phyloP scores from a whole-genome alignment of 1,140 invertebrate species.

The Dendroctonus ponderosae region DNA sequence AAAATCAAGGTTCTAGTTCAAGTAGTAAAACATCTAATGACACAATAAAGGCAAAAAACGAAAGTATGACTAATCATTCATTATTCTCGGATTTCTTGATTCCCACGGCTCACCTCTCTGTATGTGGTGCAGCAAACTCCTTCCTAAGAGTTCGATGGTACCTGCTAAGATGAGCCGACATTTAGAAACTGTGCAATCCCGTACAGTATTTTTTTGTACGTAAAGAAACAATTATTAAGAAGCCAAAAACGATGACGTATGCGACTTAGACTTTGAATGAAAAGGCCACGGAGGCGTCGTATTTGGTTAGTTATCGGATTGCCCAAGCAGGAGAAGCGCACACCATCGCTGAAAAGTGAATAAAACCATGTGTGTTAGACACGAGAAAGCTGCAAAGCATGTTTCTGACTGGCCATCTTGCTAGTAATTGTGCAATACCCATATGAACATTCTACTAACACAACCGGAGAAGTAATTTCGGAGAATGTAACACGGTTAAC shows the following conservation, averaged over 20 bases:
- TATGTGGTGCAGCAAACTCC: slow-evolving; percentile 22
- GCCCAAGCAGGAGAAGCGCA: slow-evolving; percentile 22
- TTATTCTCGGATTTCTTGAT: background rate
- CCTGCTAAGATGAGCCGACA: slow-evolving; percentile 20
- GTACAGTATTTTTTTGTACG: slow-evolving; percentile 3
- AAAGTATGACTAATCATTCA: background rate
- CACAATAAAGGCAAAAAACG: background rate
- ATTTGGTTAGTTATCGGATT: slow-evolving; percentile 17
- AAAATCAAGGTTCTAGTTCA: no score
- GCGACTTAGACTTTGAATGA: slow-evolving; percentile 23
- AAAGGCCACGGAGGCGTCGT: slow-evolving; percentile 31
- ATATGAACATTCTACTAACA: slow-evolving; percentile 4
- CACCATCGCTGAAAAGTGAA: slow-evolving; percentile 22
- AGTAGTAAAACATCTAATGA: no score
- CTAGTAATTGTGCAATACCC: slow-evolving; percentile 25
- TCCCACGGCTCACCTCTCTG: background rate
- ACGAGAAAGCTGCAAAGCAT: slow-evolving; percentile 26
- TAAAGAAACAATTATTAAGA: background rate
- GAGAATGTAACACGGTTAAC: no score
- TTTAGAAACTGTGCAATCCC: slow-evolving; percentile 17
- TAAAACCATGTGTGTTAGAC: slow-evolving; percentile 16
- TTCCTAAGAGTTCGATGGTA: slow-evolving; percentile 25
- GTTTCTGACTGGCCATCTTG: slow-evolving; percentile 19
- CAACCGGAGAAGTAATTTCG: slow-evolving; percentile 40
- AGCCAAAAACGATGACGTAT: slow-evolving; percentile 19